phyloP scores from a whole-genome alignment of 1,140 invertebrate species.

The Halesus radiatus region DNA sequence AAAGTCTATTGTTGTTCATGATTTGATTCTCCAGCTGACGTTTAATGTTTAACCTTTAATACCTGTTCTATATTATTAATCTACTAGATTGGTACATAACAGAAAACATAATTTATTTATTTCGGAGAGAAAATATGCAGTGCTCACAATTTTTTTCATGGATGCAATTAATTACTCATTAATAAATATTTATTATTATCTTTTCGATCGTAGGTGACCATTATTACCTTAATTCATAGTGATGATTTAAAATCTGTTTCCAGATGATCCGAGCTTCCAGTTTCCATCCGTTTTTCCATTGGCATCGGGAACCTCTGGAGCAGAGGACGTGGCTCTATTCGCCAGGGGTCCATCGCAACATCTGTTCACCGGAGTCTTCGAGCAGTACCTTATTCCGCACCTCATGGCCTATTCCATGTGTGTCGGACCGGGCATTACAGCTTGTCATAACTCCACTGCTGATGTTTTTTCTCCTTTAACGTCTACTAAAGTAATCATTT shows the following conservation, averaged over 20 bases:
- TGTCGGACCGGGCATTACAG: slow-evolving; percentile 59
- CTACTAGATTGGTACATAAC: too few relatives aligned
- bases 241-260: slow-evolving; percentile 17
- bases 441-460: neutral
- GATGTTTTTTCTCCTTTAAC: neutral
- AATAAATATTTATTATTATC: too few relatives aligned
- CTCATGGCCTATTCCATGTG: slow-evolving; percentile 75
- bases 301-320: slow-evolving; percentile 70
- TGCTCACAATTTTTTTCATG: too few relatives aligned
- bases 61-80: too few relatives aligned
- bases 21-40: too few relatives aligned
- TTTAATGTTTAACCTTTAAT: too few relatives aligned
- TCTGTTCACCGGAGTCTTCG: slow-evolving; percentile 72
- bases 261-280: slow-evolving; percentile 59
- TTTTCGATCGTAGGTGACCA: too few relatives aligned
- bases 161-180: too few relatives aligned
- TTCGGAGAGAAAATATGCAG: too few relatives aligned
- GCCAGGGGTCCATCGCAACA: slow-evolving; percentile 71
- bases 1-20: too few relatives aligned
- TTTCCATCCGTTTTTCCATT: slow-evolving; percentile 67
- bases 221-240: too few relatives aligned
- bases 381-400: slow-evolving; percentile 76
- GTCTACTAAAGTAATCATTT: neutral
- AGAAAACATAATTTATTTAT: too few relatives aligned
- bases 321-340: slow-evolving; percentile 73